These are phyloP conservation scores for Gorilla gorilla DNA, from an alignment of 2,113 vertebrate species.

Conservation along the genomic window DNA sequence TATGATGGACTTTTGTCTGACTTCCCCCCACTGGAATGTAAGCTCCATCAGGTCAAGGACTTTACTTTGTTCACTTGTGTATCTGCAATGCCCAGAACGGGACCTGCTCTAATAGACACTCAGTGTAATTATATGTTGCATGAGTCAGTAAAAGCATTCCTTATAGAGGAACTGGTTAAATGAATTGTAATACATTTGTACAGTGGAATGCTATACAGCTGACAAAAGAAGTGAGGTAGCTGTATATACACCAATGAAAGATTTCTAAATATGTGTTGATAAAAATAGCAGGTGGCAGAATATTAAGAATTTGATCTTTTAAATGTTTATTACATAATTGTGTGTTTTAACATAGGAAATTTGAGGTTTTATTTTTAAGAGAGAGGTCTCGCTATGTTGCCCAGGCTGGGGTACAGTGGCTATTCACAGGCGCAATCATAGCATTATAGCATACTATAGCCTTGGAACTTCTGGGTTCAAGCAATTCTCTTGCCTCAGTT, in stretches of 20 bases:
- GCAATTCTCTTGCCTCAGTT: background rate
- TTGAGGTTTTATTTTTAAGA: background rate
- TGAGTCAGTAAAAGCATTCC: background rate
- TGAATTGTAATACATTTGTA: background rate
- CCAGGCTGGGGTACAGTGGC: background rate
- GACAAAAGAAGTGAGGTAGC: background rate
- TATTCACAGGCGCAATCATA: background rate
- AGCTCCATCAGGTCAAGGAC: background rate
- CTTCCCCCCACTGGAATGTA: background rate
- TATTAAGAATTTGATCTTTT: background rate
- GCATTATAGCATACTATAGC: background rate
- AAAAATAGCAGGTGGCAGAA: conserved; percentile 20
- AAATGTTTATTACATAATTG: conserved; percentile 18
- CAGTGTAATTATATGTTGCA: background rate
- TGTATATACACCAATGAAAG: background rate
- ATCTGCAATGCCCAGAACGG: background rate
- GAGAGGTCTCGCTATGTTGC: background rate
- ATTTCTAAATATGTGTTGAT: background rate
- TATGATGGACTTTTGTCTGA: background rate
- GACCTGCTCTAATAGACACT: background rate
- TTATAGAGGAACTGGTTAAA: background rate
- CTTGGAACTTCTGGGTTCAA: background rate
- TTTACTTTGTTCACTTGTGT: conserved; percentile 15
- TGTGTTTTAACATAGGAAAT: background rate
- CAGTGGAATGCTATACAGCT: conserved; percentile 6